phyloP scores from a whole-genome alignment of 2,113 vertebrate genomes.

The Eretmochelys imbricata region DNA sequence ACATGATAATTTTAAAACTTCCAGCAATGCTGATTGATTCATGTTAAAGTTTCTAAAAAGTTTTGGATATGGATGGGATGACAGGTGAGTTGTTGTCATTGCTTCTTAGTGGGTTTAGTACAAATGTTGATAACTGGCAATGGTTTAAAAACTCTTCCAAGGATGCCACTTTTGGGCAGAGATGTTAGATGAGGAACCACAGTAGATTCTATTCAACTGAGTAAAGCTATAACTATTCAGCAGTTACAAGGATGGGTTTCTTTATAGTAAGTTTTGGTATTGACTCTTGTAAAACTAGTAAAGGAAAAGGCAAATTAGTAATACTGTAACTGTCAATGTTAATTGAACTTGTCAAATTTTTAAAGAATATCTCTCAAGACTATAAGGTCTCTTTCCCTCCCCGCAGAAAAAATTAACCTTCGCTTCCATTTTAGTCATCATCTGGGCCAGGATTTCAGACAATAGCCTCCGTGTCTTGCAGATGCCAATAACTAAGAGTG shows the following conservation, averaged over 20 bases:
- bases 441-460: neutral
- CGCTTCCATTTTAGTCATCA: neutral
- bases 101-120: conserved; percentile 54
- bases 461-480: neutral
- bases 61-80: neutral
- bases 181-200: neutral
- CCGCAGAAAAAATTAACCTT: neutral
- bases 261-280: neutral
- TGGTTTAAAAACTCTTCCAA: neutral
- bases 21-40: neutral
- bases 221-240: neutral
- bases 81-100: conserved; percentile 10
- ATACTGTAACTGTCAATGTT: neutral
- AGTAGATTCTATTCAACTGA: neutral
- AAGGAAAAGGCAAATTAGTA: neutral
- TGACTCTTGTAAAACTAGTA: neutral
- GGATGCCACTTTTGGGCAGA: neutral
- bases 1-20: neutral
- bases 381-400: too few species aligned
- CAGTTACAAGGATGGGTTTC: neutral
- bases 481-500: neutral
- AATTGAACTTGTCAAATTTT: neutral
- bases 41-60: accelerated
- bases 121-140: accelerated
- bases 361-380: neutral